These are phyloP conservation scores for Sebastolobus altivelis DNA, from an alignment of 2,797 vertebrate species.

Conservation along the genomic window DNA sequence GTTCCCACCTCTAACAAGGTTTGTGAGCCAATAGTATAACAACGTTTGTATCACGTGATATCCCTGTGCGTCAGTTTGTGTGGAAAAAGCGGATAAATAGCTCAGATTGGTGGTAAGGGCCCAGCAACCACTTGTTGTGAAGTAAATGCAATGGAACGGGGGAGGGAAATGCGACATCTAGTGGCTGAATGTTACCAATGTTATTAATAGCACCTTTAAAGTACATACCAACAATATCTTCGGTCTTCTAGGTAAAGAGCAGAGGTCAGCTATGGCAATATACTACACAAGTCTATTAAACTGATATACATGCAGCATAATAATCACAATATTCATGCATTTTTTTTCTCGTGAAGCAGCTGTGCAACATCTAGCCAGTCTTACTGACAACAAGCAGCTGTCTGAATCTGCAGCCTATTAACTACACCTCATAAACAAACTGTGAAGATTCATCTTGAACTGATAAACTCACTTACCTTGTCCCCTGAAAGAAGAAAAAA, in stretches of 20 bases:
- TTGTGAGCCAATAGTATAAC: too few species aligned
- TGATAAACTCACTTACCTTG: conserved; percentile 86
- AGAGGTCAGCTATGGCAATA: conserved; percentile 26
- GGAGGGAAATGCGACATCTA: too few species aligned
- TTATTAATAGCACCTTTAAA: too few species aligned
- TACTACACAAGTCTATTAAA: conserved; percentile 9
- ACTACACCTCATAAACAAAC: conserved; percentile 13
- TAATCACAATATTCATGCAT: conserved; percentile 32
- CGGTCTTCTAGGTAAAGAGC: conserved; percentile 4
- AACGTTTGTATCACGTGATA: too few species aligned
- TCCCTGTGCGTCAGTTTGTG: too few species aligned
- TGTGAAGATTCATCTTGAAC: conserved; percentile 15
- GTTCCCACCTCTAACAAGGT: too few species aligned
- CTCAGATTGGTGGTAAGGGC: too few species aligned
- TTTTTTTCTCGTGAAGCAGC: background rate
- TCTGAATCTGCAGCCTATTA: conserved; percentile 18
- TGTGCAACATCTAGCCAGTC: background rate
- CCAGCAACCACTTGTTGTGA: too few species aligned
- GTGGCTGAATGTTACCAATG: too few species aligned
- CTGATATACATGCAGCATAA: conserved; percentile 13
- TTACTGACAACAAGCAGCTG: conserved; percentile 17
- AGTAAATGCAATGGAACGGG: too few species aligned
- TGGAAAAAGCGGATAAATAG: too few species aligned
- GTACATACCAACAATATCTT: conserved; percentile 46
- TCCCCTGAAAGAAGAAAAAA: conserved; percentile 82